Base-by-base conservation (phyloP, 2,888 invertebrate species). In the Mechanitis mazaeus region DNA sequence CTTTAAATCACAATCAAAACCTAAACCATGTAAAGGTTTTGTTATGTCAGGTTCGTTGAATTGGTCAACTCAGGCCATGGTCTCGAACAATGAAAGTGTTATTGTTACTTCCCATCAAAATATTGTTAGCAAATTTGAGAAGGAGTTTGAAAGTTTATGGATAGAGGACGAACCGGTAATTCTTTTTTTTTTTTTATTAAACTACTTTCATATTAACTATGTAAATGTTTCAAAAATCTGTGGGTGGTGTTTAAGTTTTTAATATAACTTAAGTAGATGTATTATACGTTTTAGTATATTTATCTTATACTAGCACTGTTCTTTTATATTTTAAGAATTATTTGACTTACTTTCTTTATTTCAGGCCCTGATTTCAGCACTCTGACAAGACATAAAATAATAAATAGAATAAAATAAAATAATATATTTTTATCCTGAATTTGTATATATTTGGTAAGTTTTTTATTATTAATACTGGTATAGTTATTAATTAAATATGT, bases 11-110 rank as follows among this genome's bases (percentile, higher is more conserved):
- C 65, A 70, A 56, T 46, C 61, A n/a, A 86, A 82, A 72, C 66
- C 65, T 3, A 87, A 81, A 65, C 71, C 69, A 58, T 65, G 73
- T 1, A 85, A 77, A 72, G 85, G 88, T 61, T 87, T 93, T 56
- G 80, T 95, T 12, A 91, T 95, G 74, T 92, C 91, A 65, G 95
- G 95, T 47, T 95, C 95, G 55, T 90, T 94, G 64, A 95, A 95
- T 79, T 95, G 95, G 95, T 95, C 95, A 1, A 90, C 91, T 65
- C 92, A 93, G 71, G 95, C 94, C 1, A 92, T 94, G 77, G 91
- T 92, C 64, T 93, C 94, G 12, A 95, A 95, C 78, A 92, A 91
- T 73, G 95, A 95, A 77, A 94, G 94, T 75, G 85, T 95, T 6
- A 78, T 94, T 28, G 91, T 95, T 53, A 93, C 93, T 9, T 92